A percentile compares a stretch with the other conserved stretches of the same genome.
phyloP scores from a whole-genome alignment of 2,888 invertebrate genomes.

The Ptychoptera albimana region DNA sequence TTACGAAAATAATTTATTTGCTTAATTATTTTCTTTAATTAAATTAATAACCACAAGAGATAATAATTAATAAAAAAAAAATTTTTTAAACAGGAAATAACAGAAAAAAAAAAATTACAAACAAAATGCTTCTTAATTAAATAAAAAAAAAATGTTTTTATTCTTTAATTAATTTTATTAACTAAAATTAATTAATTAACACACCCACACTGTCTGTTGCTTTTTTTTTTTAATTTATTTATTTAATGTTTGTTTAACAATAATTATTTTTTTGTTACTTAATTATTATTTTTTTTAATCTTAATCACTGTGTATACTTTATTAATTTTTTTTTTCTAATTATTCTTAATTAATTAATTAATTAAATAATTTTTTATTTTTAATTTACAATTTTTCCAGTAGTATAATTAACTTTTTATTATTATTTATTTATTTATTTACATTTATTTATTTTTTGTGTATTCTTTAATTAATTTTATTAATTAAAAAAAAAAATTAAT shows the following conservation, averaged over 20 bases:
- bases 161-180: background rate
- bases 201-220: background rate
- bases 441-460: constrained; percentile 7
- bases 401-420: constrained; percentile 2
- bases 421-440: constrained; percentile 7
- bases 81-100: constrained; percentile 1
- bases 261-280: background rate
- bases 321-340: background rate
- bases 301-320: constrained; percentile 3
- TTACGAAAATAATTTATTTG: too few species aligned
- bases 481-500: background rate
- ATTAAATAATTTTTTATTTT: background rate
- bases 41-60: too few species aligned
- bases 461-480: constrained; percentile 35
- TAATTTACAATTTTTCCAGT: constrained; percentile 2
- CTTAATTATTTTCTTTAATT: too few species aligned
- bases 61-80: too few species aligned
- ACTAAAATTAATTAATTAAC: background rate
- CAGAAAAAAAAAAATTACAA: constrained; percentile 11
- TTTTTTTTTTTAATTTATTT: background rate
- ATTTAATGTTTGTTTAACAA: background rate
- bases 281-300: constrained; percentile 2
- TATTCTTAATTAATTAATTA: constrained; percentile 1
- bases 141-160: constrained; percentile 11
- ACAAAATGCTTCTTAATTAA: constrained; percentile 9